Evolutionary conservation across 2,113 vertebrate species (phyloP), one percentile per base, ranked within the genome.

Genomic region (Chinchilla lanigera): DNA sequence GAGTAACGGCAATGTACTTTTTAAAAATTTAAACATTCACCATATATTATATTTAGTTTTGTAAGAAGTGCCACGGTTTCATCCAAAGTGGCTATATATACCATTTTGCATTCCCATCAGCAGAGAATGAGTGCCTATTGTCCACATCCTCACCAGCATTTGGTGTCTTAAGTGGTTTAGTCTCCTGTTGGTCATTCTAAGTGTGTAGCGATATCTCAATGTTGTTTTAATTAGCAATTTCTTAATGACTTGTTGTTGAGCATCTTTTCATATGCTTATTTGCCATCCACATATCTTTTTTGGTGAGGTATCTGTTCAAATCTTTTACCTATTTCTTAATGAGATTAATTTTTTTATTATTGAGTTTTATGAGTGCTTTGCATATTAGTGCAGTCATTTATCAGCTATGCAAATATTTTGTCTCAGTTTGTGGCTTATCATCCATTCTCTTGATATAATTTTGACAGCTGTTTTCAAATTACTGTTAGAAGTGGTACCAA

Each of bases 211-310:
- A 20, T 20, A 33, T 75, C 73, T 95, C 2, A 11, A 13, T 67
- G 13, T 60, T 88, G 56, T 73, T 90, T 81, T 82, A 86, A 82
- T 95, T 77, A 90, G 61, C 44, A 82, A 38, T 90, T 95, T 47
- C 19, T 56, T 44, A 67, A 61, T 83, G 41, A 44, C 16, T 26
- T 50, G 58, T n/a, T 41, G 17, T 10, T 14, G 47, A 87, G 24
- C 65, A n/a, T 69, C 35, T 83, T 90, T 52, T 58, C 28, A n/a
- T 78, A 90, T 54, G 65, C 24, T 73, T 80, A 85, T 80, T 38
- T 73, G 5, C 65, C 65, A 69, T 69, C 35, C 10, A 63, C 61
- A 33, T n/a, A n/a, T 16, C 35, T 35, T 69, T 16, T 69, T 69
- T 44, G 75, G 47, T 78, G 75, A 78, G 44, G 13, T 78, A 47